These are phyloP conservation scores for Pachyrhynchus sulphureomaculatus DNA, from an alignment of 1,140 invertebrate species.

Conservation along the genomic window DNA sequence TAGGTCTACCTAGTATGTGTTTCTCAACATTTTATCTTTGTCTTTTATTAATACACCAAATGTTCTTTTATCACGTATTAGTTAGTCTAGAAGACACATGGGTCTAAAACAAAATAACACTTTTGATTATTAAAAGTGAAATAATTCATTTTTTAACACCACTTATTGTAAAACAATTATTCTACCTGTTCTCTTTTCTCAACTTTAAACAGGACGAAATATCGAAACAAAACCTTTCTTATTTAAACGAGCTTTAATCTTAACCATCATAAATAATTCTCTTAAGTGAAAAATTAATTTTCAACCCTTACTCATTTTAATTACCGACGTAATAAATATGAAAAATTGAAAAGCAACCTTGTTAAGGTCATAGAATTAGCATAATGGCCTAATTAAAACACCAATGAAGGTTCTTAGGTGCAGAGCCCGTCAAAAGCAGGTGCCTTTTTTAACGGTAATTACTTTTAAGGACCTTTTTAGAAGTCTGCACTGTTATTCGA, in stretches of 20 bases:
- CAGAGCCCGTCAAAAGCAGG: slow-evolving; percentile 43
- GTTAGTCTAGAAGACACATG: too few species aligned
- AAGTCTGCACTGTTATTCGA: slow-evolving; percentile 15
- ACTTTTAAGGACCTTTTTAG: slow-evolving; percentile 26
- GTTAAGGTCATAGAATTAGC: slow-evolving; percentile 44
- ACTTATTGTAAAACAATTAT: too few species aligned
- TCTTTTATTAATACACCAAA: too few species aligned
- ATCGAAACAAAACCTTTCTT: not conserved
- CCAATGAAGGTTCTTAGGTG: slow-evolving; percentile 41
- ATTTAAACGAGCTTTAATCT: slow-evolving; percentile 13
- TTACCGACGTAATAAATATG: slow-evolving; percentile 29
- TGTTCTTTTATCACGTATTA: too few species aligned
- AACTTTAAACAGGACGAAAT: too few species aligned
- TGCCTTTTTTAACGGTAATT: slow-evolving; percentile 41
- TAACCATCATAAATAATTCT: slow-evolving; percentile 16
- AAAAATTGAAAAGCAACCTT: slow-evolving; percentile 41
- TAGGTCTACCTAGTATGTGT: too few species aligned
- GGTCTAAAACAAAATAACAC: too few species aligned
- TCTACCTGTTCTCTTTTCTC: too few species aligned
- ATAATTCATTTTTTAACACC: too few species aligned
- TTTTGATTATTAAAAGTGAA: too few species aligned
- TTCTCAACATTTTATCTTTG: too few species aligned
- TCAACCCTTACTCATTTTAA: slow-evolving; percentile 28
- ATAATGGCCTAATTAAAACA: slow-evolving; percentile 47
- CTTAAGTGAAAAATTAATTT: slow-evolving; percentile 28